Base-by-base conservation (phyloP, 2,888 invertebrate species). In the Tetropium fuscum region DNA sequence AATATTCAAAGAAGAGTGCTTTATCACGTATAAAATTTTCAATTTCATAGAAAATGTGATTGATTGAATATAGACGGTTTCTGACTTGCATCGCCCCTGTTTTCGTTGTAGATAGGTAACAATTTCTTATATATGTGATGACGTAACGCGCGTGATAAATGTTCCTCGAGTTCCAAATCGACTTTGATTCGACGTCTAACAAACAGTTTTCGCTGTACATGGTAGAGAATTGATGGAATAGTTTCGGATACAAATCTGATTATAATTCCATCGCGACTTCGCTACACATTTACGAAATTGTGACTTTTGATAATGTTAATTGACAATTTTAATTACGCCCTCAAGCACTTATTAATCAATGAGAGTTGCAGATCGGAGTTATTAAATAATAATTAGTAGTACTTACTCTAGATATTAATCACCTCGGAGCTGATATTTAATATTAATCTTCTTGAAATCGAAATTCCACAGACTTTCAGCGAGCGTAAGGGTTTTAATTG, bases 311-410 rank as follows among this genome's bases (percentile, higher is more conserved):
- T n/a, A n/a, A n/a, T n/a, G 20, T 48, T 58, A 77, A 80, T 80
- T 77, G 80, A n/a, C n/a, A 81, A 81, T 76, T 80, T 81, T 81
- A 81, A 82, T 82, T 80, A 80, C 76, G 68, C 74, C 80, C 75
- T 69, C 66, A 69, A 75, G 79, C 79, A 81, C 81, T 80, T 81
- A 82, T 77, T 75, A 81, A 82, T 82, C 82, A 81, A 78, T 68
- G 75, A 70, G 74, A 73, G 70, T 74, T 72, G 73, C 69, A 70
- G 72, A 73, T 75, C 70, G 65, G 68, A 75, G 80, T 81, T 81
- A 81, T 81, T 81, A 82, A 81, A 81, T 80, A 78, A 79, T 81
- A 80, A 81, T 81, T 81, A 81, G 78, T 55, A 65, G 73, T 76
- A 75, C 77, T 74, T 75, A 78, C 74, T 75, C 76, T 75, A 76